A percentile compares a stretch with the other conserved stretches of the same genome.
phyloP scores from a whole-genome alignment of 2,797 vertebrate species.

The Buceros bicornis region DNA sequence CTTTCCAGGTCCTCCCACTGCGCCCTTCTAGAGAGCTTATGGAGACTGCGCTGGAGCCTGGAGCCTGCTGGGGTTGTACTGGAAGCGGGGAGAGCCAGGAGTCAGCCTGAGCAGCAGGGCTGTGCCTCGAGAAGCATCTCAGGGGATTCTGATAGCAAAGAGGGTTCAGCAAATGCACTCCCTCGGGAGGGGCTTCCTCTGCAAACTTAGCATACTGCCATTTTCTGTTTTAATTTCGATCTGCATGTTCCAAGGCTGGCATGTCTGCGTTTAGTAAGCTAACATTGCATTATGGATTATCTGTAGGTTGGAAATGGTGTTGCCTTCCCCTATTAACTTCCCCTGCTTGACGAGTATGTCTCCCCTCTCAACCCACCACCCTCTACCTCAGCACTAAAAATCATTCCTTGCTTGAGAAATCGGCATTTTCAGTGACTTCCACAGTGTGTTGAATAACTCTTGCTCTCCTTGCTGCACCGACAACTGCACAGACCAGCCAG shows the following conservation, averaged over 20 bases:
- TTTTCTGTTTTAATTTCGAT: conserved; percentile 26
- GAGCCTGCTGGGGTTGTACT: background rate
- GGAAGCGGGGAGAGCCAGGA: background rate
- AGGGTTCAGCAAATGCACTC: background rate
- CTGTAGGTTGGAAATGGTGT: background rate
- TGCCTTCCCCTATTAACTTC: background rate
- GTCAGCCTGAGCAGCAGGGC: background rate
- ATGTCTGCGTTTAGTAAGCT: conserved; percentile 30
- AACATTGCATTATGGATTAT: background rate
- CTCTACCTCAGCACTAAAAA: conserved; percentile 15
- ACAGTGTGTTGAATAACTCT: background rate
- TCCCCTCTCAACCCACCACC: background rate
- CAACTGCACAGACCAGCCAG: background rate
- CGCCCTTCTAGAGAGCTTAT: background rate
- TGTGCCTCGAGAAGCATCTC: background rate
- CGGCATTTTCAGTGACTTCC: background rate
- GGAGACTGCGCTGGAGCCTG: background rate
- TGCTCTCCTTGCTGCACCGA: background rate
- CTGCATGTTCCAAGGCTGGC: conserved; percentile 70
- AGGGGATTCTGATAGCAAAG: background rate
- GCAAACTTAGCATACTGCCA: background rate
- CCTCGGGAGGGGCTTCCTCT: background rate
- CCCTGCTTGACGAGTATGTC: conserved; percentile 56
- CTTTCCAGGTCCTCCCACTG: background rate
- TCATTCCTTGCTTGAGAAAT: conserved; percentile 44